Evolutionary conservation across 1,140 invertebrate genomes (phyloP).

Genomic region (Drosophila subobscura): DNA sequence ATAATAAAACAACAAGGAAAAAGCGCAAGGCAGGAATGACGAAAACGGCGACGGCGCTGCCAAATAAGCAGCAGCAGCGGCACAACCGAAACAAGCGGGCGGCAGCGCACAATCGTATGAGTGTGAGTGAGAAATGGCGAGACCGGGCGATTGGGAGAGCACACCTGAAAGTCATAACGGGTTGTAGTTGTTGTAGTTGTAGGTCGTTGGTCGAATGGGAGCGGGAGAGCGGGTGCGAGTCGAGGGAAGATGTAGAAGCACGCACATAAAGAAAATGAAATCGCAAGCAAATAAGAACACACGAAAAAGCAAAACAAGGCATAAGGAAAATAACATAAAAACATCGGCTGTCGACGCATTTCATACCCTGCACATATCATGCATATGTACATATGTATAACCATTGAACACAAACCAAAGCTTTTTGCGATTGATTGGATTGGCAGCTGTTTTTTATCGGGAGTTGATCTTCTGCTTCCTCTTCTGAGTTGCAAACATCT

Average conservation of each 20-base stretch:
- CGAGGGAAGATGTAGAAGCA: slow-evolving; percentile 20
- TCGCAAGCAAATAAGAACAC: slow-evolving; percentile 70
- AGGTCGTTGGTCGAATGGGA: slow-evolving; percentile 10
- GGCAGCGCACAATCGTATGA: slow-evolving; percentile 13
- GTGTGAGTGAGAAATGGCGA: slow-evolving; percentile 6
- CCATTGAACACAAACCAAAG: too few relatives aligned
- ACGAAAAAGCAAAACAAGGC: slow-evolving; percentile 39
- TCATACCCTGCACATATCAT: neutral
- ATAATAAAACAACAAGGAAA: slow-evolving; percentile 48
- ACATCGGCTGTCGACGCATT: neutral
- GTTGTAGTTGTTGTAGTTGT: slow-evolving; percentile 37
- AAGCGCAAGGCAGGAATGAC: slow-evolving; percentile 42
- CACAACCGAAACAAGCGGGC: neutral
- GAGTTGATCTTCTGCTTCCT: too few relatives aligned
- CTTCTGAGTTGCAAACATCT: too few relatives aligned
- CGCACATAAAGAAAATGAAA: slow-evolving; percentile 54
- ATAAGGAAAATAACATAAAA: slow-evolving; percentile 19
- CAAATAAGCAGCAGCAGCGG: neutral
- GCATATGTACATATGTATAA: too few relatives aligned
- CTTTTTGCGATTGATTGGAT: too few relatives aligned
- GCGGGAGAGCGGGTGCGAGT: neutral
- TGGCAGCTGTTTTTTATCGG: too few relatives aligned
- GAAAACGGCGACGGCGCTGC: slow-evolving; percentile 40
- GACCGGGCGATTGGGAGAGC: slow-evolving; percentile 11
- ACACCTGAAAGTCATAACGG: slow-evolving; percentile 60